A percentile compares a stretch with the other conserved stretches of the same genome.
phyloP scores from a whole-genome alignment of 1,140 invertebrate species.

The Pteromalus puparum region DNA sequence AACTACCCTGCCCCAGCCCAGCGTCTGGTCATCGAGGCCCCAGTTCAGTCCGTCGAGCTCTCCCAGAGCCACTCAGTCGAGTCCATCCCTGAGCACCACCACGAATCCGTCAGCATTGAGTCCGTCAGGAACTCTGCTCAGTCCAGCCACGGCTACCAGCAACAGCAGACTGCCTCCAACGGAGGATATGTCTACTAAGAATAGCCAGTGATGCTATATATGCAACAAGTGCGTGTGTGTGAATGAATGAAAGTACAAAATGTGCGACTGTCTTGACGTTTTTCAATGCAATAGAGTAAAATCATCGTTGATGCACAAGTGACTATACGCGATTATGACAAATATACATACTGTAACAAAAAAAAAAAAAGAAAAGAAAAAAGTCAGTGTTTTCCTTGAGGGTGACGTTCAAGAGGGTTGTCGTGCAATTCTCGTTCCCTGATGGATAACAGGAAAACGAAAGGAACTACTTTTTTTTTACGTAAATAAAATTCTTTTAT shows the following conservation, averaged over 20 bases:
- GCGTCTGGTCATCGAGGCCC: slow-evolving; percentile 44
- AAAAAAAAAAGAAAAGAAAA: slow-evolving; percentile 40
- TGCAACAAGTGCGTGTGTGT: background rate
- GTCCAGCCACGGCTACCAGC: background rate
- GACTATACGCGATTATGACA: background rate
- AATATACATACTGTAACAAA: slow-evolving; percentile 2
- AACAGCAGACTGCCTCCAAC: slow-evolving; percentile 61
- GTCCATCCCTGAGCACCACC: background rate
- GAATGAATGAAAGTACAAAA: slow-evolving; percentile 30
- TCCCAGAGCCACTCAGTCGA: slow-evolving; percentile 39
- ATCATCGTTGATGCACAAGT: too few relatives aligned
- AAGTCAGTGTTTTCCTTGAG: slow-evolving; percentile 41
- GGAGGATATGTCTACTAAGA: slow-evolving; percentile 69
- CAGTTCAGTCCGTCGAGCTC: slow-evolving; percentile 47
- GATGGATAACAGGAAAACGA: slow-evolving; percentile 29
- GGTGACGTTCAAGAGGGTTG: background rate
- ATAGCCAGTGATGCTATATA: background rate
- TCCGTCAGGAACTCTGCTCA: background rate
- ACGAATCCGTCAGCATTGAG: slow-evolving; percentile 52
- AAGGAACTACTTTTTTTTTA: slow-evolving; percentile 53
- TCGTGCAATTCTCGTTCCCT: slow-evolving; percentile 1
- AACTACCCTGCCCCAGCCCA: background rate
- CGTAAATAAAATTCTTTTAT: slow-evolving; percentile 68
- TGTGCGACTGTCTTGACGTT: slow-evolving; percentile 47
- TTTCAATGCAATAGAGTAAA: slow-evolving; percentile 9